Conservation (phyloP, 2,113 vertebrate genomes). For the Pelmatolapia mariae region DNA sequence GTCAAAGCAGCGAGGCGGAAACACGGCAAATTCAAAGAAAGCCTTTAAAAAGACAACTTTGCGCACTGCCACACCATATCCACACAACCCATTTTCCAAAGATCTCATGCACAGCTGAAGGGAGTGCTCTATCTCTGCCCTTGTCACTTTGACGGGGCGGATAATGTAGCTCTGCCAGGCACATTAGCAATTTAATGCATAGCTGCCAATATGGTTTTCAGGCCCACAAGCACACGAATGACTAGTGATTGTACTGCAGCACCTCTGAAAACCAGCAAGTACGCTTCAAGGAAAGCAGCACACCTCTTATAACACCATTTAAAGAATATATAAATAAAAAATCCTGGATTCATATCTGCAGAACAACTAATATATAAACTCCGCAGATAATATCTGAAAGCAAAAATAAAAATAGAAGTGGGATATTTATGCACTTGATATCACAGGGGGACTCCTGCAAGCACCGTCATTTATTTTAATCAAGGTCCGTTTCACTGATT, state of each 20-base stretch:
- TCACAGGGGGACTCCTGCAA: background rate
- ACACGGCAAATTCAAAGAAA: conserved; percentile 33
- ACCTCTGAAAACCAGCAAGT: background rate
- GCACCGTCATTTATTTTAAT: conserved; percentile 24
- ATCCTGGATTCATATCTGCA: background rate
- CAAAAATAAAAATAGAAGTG: conserved; percentile 4
- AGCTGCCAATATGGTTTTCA: conserved; percentile 23
- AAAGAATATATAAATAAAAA: background rate
- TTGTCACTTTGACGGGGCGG: conserved; percentile 42
- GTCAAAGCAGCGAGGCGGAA: conserved; percentile 38
- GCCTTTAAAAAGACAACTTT: conserved; percentile 21
- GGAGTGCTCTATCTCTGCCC: conserved; percentile 23
- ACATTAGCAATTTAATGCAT: conserved; percentile 57
- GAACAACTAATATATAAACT: background rate
- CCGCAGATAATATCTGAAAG: background rate
- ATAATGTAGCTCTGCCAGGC: conserved; percentile 47
- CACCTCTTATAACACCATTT: background rate
- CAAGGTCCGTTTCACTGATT: conserved; percentile 34
- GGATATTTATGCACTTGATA: conserved; percentile 4
- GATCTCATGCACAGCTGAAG: conserved; percentile 31
- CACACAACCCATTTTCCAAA: conserved; percentile 43
- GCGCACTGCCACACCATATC: background rate
- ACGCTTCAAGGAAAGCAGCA: background rate
- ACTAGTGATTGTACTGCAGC: background rate
- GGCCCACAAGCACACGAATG: conserved; percentile 9